Conservation (phyloP, 2,797 vertebrate genomes). For the Euthynnus affinis region DNA sequence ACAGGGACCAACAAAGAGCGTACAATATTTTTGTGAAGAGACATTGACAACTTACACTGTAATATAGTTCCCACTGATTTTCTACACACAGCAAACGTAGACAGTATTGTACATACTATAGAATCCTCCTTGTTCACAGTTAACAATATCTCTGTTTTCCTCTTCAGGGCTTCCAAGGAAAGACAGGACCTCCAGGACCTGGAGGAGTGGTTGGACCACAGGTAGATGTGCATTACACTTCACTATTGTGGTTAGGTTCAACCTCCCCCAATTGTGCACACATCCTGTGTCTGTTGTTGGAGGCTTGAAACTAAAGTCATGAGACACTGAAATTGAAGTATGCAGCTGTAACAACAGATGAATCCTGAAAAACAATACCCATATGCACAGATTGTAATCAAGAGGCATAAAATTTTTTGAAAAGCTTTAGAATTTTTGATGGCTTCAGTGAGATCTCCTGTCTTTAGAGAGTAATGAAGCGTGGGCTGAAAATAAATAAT, state of each 20-base stretch:
- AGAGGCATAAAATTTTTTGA: conserved; percentile 7
- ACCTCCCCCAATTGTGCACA: neutral
- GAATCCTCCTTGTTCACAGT: neutral
- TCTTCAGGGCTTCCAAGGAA: conserved; percentile 97
- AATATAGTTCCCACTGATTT: neutral
- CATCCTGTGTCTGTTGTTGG: neutral
- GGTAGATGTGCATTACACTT: conserved; percentile 79
- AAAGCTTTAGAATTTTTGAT: neutral
- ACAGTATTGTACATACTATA: neutral
- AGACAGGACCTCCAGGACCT: conserved; percentile 97
- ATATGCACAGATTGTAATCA: neutral
- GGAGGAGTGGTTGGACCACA: conserved; percentile 98
- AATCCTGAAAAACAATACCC: conserved; percentile 4
- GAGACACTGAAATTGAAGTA: neutral
- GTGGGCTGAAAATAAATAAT: conserved; percentile 26
- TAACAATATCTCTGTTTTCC: conserved; percentile 31
- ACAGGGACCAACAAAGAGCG: neutral
- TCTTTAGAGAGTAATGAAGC: conserved; percentile 14
- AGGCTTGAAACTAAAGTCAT: neutral
- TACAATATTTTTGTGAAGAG: neutral
- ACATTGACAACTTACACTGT: neutral
- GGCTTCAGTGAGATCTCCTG: conserved; percentile 1
- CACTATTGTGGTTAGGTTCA: neutral
- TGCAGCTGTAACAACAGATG: neutral
- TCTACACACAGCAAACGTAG: neutral